Percentiles rank a stretch among this genome's conserved stretches.
phyloP scores from a whole-genome alignment of 2,113 vertebrate species.

The Lophotis ruficrista region DNA sequence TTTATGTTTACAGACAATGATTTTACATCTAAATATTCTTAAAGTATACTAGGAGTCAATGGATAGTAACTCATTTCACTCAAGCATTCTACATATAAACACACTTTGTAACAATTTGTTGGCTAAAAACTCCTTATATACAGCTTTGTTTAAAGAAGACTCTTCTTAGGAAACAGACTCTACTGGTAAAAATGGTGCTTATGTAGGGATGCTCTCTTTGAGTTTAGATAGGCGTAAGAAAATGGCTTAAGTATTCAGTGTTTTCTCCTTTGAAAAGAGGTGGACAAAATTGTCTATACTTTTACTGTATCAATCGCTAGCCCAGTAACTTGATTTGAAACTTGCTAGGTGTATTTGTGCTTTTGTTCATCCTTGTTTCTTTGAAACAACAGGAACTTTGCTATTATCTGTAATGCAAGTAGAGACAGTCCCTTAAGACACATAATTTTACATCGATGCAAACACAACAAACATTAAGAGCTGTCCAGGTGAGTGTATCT shows the following conservation, averaged over 20 bases:
- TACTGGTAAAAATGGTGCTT: not conserved
- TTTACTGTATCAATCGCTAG: not conserved
- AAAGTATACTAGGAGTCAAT: not conserved
- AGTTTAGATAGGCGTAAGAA: not conserved
- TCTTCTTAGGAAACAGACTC: not conserved
- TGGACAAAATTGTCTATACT: not conserved
- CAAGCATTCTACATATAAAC: not conserved
- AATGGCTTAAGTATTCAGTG: not conserved
- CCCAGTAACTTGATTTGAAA: not conserved
- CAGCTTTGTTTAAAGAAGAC: accelerated
- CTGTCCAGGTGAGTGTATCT: not conserved
- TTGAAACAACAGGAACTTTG: not conserved
- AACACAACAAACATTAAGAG: not conserved
- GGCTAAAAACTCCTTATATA: not conserved
- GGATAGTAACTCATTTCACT: not conserved
- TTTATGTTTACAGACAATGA: not conserved
- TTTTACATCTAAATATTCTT: not conserved
- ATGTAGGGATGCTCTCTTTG: not conserved
- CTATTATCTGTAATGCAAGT: not conserved
- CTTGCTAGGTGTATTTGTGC: not conserved
- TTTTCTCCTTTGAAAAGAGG: not conserved
- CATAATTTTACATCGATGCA: not conserved
- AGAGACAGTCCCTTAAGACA: not conserved
- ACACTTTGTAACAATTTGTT: not conserved
- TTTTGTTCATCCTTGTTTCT: not conserved